Evolutionary conservation across 2,113 vertebrate genomes (phyloP), one percentile per base, ranked within the genome.

Genomic region (Poecile atricapillus): DNA sequence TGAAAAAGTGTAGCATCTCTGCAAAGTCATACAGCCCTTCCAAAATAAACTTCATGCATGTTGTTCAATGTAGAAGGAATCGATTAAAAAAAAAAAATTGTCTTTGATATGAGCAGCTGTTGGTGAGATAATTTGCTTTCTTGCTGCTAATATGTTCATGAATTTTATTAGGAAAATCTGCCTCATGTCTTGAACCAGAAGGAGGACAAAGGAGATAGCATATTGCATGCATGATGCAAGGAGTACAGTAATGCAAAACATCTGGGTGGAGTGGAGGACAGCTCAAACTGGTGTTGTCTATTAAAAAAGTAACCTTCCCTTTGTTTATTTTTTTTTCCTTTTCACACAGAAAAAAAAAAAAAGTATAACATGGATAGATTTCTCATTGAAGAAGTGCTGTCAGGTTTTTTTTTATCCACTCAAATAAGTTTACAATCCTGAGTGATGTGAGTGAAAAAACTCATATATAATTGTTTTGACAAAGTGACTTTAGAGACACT

Each of bases 181-280:
- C 87, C 95, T 98, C 93, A 97, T 97, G 95, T 97, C 97, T 98
- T 96, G 90, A 96, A 97, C 97, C 96, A 98, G 96, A 97, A 98
- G 94, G 96, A 93, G 73, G 86, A 88, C 78, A 94, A 87, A 96
- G 75, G 69, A 96, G 96, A 98, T 98, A 97, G 97, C 96, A 96
- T 95, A 93, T 83, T 97, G 91, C 89, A 96, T 28, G 89, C 95
- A 96, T 97, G 96, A 96, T 84, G 87, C 93, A 96, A 94, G 90
- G 77, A 96, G 69, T 94, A 94, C 43, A 90, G 76, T 98, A 98
- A 99, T 98, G 70, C 82, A 95, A 97, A 98, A 97, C 98, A 98
- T 97, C 96, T 98, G 98, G 87, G 83, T 80, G 67, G 93, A 83
- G 76, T 65, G 83, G 77, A 92, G 52, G 33, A 95, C 90, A 91